Conservation (phyloP, 2,797 vertebrate species). For the Buphagus erythrorhynchus region DNA sequence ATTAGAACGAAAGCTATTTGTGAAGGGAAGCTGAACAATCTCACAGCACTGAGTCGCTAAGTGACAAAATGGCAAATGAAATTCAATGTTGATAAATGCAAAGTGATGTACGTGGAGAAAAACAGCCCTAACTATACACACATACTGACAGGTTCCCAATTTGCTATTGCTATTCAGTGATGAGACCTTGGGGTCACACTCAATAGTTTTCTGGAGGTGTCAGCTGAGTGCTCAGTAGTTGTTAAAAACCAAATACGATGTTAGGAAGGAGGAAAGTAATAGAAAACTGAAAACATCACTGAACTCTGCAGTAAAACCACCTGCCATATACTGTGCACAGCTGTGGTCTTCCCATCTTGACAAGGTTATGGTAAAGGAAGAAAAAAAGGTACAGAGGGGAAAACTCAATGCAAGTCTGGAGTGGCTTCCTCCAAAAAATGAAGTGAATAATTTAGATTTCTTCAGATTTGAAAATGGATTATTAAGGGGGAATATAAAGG, state of each 20-base stretch:
- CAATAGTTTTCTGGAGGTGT: constrained; percentile 28
- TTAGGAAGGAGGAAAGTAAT: constrained; percentile 21
- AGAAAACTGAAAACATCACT: not conserved
- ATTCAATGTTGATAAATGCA: constrained; percentile 46
- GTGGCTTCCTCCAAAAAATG: not conserved
- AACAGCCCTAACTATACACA: constrained; percentile 17
- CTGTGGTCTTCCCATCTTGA: not conserved
- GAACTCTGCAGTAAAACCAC: not conserved
- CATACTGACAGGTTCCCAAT: constrained; percentile 26
- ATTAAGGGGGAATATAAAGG: not conserved
- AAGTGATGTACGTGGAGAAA: constrained; percentile 23
- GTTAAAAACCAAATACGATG: constrained; percentile 8
- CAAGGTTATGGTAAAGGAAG: not conserved
- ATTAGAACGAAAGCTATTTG: constrained; percentile 36
- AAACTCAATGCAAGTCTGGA: not conserved
- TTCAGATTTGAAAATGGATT: not conserved
- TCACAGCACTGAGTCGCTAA: not conserved
- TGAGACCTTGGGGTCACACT: constrained; percentile 22
- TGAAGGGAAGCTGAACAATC: constrained; percentile 13
- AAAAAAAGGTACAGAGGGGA: not conserved
- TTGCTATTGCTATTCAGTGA: constrained; percentile 5
- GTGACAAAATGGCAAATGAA: constrained; percentile 43
- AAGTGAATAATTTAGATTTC: not conserved
- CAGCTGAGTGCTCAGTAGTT: constrained; percentile 2
- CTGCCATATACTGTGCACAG: not conserved